These are phyloP conservation scores for Meloidogyne exigua DNA, from an alignment of 1,140 invertebrate genomes.

Conservation along the genomic window DNA sequence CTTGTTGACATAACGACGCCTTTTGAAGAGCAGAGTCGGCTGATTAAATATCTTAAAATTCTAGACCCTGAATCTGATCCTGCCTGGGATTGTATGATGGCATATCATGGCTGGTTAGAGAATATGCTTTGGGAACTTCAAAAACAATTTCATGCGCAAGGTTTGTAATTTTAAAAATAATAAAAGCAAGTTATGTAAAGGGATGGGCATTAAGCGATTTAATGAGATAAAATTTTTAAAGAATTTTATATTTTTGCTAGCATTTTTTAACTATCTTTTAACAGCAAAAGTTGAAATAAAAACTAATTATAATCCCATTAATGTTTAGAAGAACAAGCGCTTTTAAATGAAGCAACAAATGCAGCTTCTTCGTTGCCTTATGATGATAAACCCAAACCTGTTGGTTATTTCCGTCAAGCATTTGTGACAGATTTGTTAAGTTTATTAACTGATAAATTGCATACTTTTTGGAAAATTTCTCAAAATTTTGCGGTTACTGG, in stretches of 20 bases:
- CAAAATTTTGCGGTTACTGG: constrained; percentile 51
- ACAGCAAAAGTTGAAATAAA: too few relatives aligned
- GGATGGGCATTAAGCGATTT: too few relatives aligned
- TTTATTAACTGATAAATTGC: constrained; percentile 56
- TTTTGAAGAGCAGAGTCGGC: constrained; percentile 87
- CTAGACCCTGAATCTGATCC: constrained; percentile 62
- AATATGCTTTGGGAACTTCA: constrained; percentile 60
- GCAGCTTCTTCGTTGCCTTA: background rate
- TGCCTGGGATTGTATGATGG: constrained; percentile 59
- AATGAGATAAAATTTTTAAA: too few relatives aligned
- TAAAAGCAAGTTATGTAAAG: too few relatives aligned
- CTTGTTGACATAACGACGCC: constrained; percentile 81
- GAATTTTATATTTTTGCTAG: too few relatives aligned
- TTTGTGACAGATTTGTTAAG: constrained; percentile 52
- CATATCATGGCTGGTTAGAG: constrained; percentile 61
- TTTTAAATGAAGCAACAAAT: background rate
- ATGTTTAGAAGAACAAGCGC: background rate
- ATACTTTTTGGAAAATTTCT: constrained; percentile 61
- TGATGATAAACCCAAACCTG: constrained; percentile 10
- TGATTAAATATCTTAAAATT: constrained; percentile 69
- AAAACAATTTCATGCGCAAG: constrained; percentile 34
- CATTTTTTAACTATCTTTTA: too few relatives aligned
- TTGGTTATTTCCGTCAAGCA: constrained; percentile 42
- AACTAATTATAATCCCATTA: too few relatives aligned
- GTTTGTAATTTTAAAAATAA: too few relatives aligned